phyloP scores from a whole-genome alignment of 1,140 invertebrate species.

The Sitobion miscanthi region DNA sequence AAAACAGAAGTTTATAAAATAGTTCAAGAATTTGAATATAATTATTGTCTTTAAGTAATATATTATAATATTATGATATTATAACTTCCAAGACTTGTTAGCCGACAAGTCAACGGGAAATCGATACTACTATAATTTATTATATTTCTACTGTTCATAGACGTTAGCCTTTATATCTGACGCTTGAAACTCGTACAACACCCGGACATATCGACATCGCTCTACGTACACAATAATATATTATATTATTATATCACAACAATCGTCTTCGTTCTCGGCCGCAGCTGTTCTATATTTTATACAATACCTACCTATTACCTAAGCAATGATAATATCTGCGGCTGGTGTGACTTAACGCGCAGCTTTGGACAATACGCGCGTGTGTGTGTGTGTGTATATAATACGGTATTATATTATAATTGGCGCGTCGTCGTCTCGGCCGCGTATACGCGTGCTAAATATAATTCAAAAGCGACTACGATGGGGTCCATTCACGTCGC shows the following conservation, averaged over 20 bases:
- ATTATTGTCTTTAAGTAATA: background rate
- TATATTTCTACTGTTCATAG: background rate
- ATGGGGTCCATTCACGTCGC: slow-evolving; percentile 2
- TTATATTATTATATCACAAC: too few relatives aligned
- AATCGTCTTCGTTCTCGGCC: too few relatives aligned
- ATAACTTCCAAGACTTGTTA: background rate
- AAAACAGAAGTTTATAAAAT: too few relatives aligned
- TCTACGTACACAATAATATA: too few relatives aligned
- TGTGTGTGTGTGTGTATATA: background rate
- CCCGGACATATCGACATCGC: too few relatives aligned
- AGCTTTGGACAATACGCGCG: background rate
- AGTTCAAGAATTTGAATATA: too few relatives aligned
- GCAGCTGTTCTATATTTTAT: too few relatives aligned
- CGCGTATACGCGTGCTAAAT: slow-evolving; percentile 42
- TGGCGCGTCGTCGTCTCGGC: background rate
- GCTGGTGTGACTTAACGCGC: background rate
- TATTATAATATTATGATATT: background rate
- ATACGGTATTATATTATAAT: background rate
- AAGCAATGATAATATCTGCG: too few relatives aligned
- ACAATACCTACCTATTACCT: background rate
- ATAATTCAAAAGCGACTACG: slow-evolving; percentile 54
- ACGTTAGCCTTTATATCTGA: background rate
- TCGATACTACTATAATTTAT: background rate
- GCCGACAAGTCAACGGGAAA: background rate
- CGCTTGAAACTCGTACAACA: too few relatives aligned